Percentiles rank a stretch among this genome's conserved stretches.
phyloP scores from a whole-genome alignment of 2,888 invertebrate genomes.

The Macrophya annulata region DNA sequence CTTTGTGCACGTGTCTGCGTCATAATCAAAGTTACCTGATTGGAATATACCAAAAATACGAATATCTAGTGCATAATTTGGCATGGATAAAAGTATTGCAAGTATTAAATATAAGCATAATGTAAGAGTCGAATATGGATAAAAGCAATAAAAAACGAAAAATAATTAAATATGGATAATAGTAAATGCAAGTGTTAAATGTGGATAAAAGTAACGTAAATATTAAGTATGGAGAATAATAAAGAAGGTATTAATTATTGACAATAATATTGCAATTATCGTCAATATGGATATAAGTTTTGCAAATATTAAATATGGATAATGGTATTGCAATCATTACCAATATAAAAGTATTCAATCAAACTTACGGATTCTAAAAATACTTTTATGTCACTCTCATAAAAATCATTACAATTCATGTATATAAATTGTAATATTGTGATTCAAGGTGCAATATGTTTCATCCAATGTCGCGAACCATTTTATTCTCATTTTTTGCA shows the following conservation, averaged over 20 bases:
- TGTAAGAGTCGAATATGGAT: constrained; percentile 36
- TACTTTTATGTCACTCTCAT: neutral
- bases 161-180: constrained; percentile 41
- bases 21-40: constrained; percentile 16
- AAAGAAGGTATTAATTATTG: constrained; percentile 5
- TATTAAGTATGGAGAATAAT: neutral
- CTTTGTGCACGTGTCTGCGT: constrained; percentile 3
- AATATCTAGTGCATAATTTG: neutral
- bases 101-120: constrained; percentile 35
- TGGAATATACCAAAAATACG: constrained; percentile 31
- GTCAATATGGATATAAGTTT: constrained; percentile 43
- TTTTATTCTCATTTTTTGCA: neutral
- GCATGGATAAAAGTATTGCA: constrained; percentile 20
- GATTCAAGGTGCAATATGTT: neutral
- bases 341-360: neutral
- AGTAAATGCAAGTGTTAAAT: constrained; percentile 28
- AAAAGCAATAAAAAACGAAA: neutral
- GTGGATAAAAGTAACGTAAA: constrained; percentile 33
- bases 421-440: constrained; percentile 1
- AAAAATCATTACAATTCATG: neutral
- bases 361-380: constrained; percentile 17
- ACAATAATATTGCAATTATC: constrained; percentile 24
- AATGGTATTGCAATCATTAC: constrained; percentile 7
- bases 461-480: constrained; percentile 3
- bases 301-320: constrained; percentile 31